Conservation (phyloP, 2,888 invertebrate species). For the Anorthoa munda region DNA sequence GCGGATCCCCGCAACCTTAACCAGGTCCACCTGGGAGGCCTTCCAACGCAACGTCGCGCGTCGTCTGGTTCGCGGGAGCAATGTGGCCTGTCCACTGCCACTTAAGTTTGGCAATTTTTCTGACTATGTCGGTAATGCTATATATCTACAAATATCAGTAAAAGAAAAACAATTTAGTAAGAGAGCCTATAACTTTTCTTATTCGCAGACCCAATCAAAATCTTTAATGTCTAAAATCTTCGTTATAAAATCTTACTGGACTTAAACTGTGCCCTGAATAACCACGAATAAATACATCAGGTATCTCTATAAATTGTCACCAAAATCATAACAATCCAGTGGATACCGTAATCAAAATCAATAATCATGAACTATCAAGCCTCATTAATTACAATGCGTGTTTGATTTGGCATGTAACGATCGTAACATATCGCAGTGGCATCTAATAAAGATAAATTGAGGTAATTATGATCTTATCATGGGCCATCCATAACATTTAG, state of each 20-base stretch:
- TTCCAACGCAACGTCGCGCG: too few species aligned
- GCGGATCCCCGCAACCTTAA: too few species aligned
- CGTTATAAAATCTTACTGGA: too few species aligned
- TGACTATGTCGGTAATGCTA: too few species aligned
- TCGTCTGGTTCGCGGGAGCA: too few species aligned
- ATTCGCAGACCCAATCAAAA: neutral
- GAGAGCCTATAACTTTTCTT: too few species aligned
- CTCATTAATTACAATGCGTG: slow-evolving; percentile 59
- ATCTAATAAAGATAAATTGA: slow-evolving; percentile 56
- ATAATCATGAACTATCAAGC: slow-evolving; percentile 49
- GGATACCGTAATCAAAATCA: slow-evolving; percentile 45
- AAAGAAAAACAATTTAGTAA: too few species aligned
- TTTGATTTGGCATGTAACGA: slow-evolving; percentile 56
- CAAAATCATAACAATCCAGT: neutral
- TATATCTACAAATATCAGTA: too few species aligned
- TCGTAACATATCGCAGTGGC: slow-evolving; percentile 47
- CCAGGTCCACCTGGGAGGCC: too few species aligned
- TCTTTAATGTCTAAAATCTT: neutral
- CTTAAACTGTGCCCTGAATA: too few species aligned
- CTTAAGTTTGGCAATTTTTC: too few species aligned
- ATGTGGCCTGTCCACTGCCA: too few species aligned
- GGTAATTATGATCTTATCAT: slow-evolving; percentile 49
- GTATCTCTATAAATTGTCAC: neutral
- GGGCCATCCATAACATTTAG: slow-evolving; percentile 40
- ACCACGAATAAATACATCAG: neutral